A percentile compares a stretch with the other conserved stretches of the same genome.
Evolutionary conservation across 2,888 invertebrate species (phyloP).

Genomic region (Eudemis profundana): DNA sequence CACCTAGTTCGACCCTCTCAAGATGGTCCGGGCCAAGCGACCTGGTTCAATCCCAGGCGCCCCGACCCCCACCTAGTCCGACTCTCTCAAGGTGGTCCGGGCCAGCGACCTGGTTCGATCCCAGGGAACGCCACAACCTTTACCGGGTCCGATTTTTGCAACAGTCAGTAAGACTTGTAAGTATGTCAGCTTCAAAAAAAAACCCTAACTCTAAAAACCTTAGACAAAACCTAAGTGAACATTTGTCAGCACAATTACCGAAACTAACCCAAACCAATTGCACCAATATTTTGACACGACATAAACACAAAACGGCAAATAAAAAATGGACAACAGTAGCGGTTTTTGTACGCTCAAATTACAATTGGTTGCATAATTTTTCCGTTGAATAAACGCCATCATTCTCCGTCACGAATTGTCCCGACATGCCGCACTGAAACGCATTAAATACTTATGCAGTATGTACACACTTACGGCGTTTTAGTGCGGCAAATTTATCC

Average conservation of each 20-base stretch:
- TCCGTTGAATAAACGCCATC: constrained; percentile 55
- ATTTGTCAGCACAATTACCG: background rate
- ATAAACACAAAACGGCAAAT: constrained; percentile 32
- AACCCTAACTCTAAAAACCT: too few species aligned
- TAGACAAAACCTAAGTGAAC: too few species aligned
- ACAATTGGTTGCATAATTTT: constrained; percentile 45
- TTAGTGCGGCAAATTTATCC: background rate
- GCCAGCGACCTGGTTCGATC: too few species aligned
- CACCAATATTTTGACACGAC: constrained; percentile 36
- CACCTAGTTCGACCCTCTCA: too few species aligned
- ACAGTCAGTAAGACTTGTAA: too few species aligned
- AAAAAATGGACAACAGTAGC: constrained; percentile 39
- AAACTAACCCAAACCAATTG: constrained; percentile 18
- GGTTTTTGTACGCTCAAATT: constrained; percentile 41
- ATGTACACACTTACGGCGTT: background rate
- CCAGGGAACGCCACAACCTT: too few species aligned
- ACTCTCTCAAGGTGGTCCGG: too few species aligned
- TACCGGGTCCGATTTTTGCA: too few species aligned
- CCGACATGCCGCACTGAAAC: constrained; percentile 54
- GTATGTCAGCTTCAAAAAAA: too few species aligned
- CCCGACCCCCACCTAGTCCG: too few species aligned
- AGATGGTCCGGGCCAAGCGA: too few species aligned
- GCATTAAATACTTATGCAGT: background rate
- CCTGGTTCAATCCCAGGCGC: too few species aligned
- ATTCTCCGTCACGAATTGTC: constrained; percentile 58